Evolutionary conservation across 2,113 vertebrate species (phyloP), one percentile per base, ranked within the genome.

Genomic region (Isichthys henryi): DNA sequence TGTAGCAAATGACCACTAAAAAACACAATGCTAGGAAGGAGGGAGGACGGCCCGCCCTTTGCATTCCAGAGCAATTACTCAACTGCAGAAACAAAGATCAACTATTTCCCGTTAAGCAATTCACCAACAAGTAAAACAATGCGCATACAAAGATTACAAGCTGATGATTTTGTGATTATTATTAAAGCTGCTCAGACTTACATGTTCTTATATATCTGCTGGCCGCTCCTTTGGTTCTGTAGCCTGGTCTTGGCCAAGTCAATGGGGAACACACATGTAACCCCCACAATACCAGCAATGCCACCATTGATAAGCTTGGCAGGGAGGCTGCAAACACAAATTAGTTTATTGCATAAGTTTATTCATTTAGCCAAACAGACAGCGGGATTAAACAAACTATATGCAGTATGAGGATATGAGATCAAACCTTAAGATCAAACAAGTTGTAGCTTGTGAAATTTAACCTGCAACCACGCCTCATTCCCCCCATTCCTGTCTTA

Each of bases 251-350:
- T 97, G 87, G 93, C 96, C 93, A 97, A 92, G 91, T 97, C 97
- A 89, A 97, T 95, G 89, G 96, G 97, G 90, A 97, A 97, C 35
- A 97, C 96, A 74, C 96, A 97, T 15, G 96, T 96, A 11, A 97
- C 96, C 23, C 97, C 97, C 88, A 96, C 96, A 39, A 97, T 94
- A 84, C 97, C 97, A 80, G 96, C 97, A 91, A 96, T 94, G 35
- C 96, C 97, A 2, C 96, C 97, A 92, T 97, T 97, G 91, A 97
- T 96, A 90, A 97, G 95, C 82, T 97, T 97, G 88, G 96, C 96
- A 45, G 96, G 96, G 17, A 97, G 95, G 92, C 97, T 97, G 91
- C 10, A 89, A 50, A 91, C 56, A 90, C 87, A 17, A 0, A 23
- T 31, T 50, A 17, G 53, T 56, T 56, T 56, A 21, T 56, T 35